Percentiles rank a stretch among this genome's conserved stretches.
These are phyloP conservation scores for Ameiurus melas DNA, from an alignment of 2,113 vertebrate species.

Conservation along the genomic window DNA sequence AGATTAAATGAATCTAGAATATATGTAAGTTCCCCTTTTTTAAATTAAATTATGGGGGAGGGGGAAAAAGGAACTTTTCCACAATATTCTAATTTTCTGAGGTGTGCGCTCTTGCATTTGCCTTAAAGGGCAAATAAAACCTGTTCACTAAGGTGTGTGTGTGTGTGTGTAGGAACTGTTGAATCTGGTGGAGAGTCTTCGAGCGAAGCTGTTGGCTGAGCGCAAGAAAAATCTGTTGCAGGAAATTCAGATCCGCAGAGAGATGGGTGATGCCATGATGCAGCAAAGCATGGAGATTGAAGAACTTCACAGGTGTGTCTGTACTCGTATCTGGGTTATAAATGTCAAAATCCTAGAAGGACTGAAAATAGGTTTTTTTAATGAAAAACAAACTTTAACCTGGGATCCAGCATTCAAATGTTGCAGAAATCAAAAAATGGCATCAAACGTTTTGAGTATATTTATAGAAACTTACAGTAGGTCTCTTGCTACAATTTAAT, in stretches of 20 bases:
- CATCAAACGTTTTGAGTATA: too few relatives aligned
- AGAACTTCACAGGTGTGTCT: slow-evolving; percentile 74
- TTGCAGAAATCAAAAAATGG: too few relatives aligned
- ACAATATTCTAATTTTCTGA: too few relatives aligned
- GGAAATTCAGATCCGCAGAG: slow-evolving; percentile 85
- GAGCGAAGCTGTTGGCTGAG: slow-evolving; percentile 75
- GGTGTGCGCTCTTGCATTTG: not conserved
- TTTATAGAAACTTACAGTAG: not conserved
- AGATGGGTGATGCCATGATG: slow-evolving; percentile 88
- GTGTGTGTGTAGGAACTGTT: slow-evolving; percentile 69
- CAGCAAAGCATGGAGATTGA: slow-evolving; percentile 81
- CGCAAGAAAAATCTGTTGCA: slow-evolving; percentile 78
- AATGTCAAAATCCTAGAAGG: not conserved
- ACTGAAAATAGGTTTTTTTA: too few relatives aligned
- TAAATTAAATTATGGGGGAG: too few relatives aligned
- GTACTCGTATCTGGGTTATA: not conserved
- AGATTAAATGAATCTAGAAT: too few relatives aligned
- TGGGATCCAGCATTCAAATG: too few relatives aligned
- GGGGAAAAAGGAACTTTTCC: too few relatives aligned
- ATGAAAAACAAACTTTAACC: too few relatives aligned
- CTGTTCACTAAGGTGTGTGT: not conserved
- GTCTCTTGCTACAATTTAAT: not conserved
- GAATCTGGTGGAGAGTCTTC: slow-evolving; percentile 74
- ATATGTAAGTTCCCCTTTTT: too few relatives aligned
- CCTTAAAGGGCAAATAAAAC: not conserved